Conservation (phyloP, 2,888 invertebrate genomes). For the Cephus sareptanus region DNA sequence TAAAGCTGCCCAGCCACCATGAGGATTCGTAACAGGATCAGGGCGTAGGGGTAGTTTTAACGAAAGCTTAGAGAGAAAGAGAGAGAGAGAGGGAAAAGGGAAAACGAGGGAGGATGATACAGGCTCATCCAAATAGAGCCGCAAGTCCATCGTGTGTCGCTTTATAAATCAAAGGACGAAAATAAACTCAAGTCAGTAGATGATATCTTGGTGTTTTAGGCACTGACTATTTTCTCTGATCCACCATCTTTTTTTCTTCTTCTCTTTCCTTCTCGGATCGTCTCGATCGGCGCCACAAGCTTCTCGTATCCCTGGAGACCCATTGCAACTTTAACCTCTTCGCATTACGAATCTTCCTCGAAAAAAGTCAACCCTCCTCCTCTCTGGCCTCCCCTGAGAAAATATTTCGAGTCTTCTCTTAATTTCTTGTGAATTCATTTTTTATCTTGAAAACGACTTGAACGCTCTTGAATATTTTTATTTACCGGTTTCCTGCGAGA, state of each 20-base stretch:
- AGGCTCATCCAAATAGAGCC: background rate
- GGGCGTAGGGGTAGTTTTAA: background rate
- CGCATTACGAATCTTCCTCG: constrained; percentile 53
- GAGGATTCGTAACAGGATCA: background rate
- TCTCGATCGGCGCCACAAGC: background rate
- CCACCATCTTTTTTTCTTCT: background rate
- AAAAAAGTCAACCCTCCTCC: constrained; percentile 25
- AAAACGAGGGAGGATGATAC: background rate
- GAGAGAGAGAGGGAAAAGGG: too few species aligned
- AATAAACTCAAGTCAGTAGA: background rate
- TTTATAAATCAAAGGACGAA: background rate
- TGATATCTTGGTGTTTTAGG: background rate
- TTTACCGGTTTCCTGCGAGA: background rate
- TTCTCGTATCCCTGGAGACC: constrained; percentile 44
- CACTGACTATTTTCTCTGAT: background rate
- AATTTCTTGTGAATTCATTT: background rate
- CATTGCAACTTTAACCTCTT: constrained; percentile 57
- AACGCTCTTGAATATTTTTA: background rate
- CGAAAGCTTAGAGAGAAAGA: background rate
- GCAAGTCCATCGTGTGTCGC: background rate
- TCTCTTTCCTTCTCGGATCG: background rate
- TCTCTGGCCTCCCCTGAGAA: constrained; percentile 26
- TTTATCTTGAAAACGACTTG: background rate
- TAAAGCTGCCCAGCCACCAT: background rate
- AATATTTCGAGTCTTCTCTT: background rate